Evolutionary conservation across 2,113 vertebrate genomes (phyloP).

Genomic region (Recurvirostra avosetta): DNA sequence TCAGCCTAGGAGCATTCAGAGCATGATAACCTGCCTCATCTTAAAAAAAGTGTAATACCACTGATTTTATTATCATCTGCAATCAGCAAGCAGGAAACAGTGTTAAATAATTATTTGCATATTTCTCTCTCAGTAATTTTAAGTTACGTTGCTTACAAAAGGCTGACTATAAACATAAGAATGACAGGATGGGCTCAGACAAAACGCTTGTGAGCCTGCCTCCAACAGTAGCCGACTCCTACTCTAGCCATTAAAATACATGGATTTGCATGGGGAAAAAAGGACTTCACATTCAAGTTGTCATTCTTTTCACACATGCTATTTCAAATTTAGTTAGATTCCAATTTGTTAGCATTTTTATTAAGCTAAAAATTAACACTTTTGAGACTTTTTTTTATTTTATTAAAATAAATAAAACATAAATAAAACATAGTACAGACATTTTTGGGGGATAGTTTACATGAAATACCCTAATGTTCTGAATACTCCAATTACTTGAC

Average conservation of each 20-base stretch:
- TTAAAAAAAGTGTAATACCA: neutral
- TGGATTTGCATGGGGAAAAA: neutral
- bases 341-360: neutral
- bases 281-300: neutral
- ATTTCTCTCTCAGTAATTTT: neutral
- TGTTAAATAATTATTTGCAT: neutral
- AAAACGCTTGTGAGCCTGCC: neutral
- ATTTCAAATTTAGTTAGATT: neutral
- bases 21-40: neutral
- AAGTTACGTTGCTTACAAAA: neutral
- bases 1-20: neutral
- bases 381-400: too few relatives aligned
- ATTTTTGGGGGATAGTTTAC: neutral
- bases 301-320: neutral
- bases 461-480: neutral
- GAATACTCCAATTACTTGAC: neutral
- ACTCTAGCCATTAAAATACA: neutral
- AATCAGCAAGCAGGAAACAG: neutral
- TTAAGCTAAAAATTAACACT: neutral
- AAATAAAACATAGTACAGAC: neutral
- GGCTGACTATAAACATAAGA: neutral
- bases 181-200: neutral
- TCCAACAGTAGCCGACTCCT: neutral
- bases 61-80: neutral
- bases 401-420: neutral